phyloP scores from a whole-genome alignment of 2,113 vertebrate species.

The Gallinago paraguaiae region DNA sequence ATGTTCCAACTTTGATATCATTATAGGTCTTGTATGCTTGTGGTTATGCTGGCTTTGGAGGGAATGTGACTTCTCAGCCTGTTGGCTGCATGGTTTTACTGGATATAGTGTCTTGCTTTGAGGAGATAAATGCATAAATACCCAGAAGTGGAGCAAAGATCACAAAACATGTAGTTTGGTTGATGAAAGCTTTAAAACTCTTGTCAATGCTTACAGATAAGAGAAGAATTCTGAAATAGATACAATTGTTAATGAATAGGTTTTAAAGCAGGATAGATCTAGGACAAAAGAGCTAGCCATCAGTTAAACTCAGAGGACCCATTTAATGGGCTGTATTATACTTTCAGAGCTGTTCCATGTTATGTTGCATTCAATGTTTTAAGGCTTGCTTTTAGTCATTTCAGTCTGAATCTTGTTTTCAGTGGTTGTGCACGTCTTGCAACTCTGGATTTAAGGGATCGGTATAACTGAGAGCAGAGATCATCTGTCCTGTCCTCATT shows the following conservation, averaged over 20 bases:
- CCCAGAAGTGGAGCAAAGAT: neutral
- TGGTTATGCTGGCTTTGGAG: neutral
- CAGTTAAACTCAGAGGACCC: neutral
- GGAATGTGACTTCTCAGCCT: neutral
- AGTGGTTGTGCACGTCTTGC: neutral
- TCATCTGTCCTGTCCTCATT: neutral
- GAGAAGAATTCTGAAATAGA: neutral
- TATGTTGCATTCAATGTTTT: neutral
- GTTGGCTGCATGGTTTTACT: neutral
- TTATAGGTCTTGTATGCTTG: neutral
- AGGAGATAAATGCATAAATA: neutral
- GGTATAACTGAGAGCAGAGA: neutral
- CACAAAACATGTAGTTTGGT: neutral
- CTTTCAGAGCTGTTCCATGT: neutral
- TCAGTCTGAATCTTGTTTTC: neutral
- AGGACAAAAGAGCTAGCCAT: neutral
- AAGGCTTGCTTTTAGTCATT: neutral
- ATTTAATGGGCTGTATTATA: neutral
- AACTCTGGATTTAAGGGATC: neutral
- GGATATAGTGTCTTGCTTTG: neutral
- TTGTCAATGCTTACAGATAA: neutral
- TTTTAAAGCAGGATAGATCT: neutral
- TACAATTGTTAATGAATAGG: neutral
- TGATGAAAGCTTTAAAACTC: constrained; percentile 6
- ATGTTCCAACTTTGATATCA: neutral